phyloP scores from a whole-genome alignment of 2,113 vertebrate genomes.

The Sarotherodon lohbergeri region DNA sequence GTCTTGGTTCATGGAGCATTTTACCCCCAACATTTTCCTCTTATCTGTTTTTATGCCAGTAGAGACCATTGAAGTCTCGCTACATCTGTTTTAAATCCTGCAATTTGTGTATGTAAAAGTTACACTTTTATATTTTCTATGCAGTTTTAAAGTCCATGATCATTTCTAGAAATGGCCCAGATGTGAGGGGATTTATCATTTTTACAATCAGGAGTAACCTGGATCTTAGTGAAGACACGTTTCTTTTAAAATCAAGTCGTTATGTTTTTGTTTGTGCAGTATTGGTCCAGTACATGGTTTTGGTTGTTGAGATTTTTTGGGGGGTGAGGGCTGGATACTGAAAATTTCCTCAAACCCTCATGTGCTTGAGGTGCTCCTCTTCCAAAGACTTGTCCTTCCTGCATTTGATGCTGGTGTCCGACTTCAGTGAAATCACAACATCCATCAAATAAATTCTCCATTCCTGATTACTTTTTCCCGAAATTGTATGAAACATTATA shows the following conservation, averaged over 20 bases:
- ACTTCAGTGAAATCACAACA: neutral
- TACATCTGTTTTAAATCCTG: neutral
- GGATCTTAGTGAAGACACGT: neutral
- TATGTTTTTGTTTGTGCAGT: neutral
- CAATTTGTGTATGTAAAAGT: neutral
- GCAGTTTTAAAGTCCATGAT: neutral
- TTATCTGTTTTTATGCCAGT: neutral
- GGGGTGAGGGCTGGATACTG: neutral
- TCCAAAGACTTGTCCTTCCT: neutral
- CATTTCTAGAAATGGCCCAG: neutral
- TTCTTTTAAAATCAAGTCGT: neutral
- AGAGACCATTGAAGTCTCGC: neutral
- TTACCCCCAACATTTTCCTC: neutral
- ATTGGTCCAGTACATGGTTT: neutral
- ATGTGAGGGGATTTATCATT: neutral
- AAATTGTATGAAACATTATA: neutral
- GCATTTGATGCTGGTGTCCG: neutral
- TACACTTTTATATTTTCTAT: neutral
- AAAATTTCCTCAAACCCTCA: neutral
- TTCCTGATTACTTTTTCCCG: neutral
- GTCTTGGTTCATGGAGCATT: neutral
- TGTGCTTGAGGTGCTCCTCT: neutral
- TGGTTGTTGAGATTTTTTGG: neutral
- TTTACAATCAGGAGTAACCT: neutral
- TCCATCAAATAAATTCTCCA: neutral